Evolutionary conservation across 2,797 vertebrate species (phyloP).

Genomic region (Poecilia gillii): DNA sequence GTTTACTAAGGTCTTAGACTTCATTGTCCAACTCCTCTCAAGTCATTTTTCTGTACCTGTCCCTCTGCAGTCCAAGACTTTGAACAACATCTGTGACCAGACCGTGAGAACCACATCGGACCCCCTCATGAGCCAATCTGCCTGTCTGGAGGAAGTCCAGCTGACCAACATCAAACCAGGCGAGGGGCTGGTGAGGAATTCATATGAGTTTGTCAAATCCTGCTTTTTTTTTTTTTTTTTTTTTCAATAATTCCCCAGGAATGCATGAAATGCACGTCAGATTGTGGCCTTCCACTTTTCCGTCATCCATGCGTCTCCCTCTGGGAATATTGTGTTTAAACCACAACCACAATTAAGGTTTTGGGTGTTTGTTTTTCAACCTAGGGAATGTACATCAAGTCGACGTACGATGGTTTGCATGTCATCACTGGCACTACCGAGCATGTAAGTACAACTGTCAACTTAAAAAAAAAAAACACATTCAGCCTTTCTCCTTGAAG

Average conservation of each 20-base stretch:
- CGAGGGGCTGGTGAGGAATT: conserved; percentile 90
- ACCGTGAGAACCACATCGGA: conserved; percentile 89
- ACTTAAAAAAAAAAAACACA: conserved; percentile 4
- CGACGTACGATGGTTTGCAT: conserved; percentile 94
- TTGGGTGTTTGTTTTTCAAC: conserved; percentile 14
- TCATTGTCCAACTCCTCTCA: conserved; percentile 11
- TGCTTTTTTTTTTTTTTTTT: not conserved
- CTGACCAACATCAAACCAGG: conserved; percentile 89
- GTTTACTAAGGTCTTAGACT: conserved; percentile 17
- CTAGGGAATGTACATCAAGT: conserved; percentile 98
- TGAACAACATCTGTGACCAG: conserved; percentile 94
- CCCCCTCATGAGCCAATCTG: conserved; percentile 91
- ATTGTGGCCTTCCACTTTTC: conserved; percentile 32
- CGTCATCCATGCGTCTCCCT: conserved; percentile 23
- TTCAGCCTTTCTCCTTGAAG: not conserved
- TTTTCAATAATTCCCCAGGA: conserved; percentile 24
- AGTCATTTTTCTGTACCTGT: conserved; percentile 21
- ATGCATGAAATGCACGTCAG: conserved; percentile 35
- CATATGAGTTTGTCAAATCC: not conserved
- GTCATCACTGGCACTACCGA: conserved; percentile 97
- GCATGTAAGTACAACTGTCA: conserved; percentile 85
- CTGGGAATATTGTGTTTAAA: conserved; percentile 25
- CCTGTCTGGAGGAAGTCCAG: conserved; percentile 90
- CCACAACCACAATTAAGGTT: conserved; percentile 9
- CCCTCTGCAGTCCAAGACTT: conserved; percentile 86